Conservation (phyloP, 92 coral and sea anemone species). For the Porites rus region DNA sequence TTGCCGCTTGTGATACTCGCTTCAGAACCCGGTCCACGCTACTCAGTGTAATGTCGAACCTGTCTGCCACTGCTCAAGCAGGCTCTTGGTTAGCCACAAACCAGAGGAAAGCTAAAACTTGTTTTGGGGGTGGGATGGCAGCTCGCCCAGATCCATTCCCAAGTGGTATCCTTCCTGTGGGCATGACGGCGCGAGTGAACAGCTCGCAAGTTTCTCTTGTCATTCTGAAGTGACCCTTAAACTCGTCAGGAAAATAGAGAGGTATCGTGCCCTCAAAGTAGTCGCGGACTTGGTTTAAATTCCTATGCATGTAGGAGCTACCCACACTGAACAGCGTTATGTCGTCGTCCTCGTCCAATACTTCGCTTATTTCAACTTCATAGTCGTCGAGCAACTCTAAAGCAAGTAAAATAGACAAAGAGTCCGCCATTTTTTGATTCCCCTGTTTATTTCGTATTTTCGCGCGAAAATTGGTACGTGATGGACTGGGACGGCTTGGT, state of each 20-base stretch:
- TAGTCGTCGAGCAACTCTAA: no score
- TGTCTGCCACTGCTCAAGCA: constrained; percentile 54
- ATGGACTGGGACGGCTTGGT: no score
- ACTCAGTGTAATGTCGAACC: constrained; percentile 62
- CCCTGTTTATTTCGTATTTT: no score
- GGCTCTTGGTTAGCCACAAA: constrained; percentile 66
- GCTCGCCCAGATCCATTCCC: constrained; percentile 61
- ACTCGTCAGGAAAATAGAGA: background rate
- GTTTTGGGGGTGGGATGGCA: constrained; percentile 55
- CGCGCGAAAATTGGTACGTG: no score
- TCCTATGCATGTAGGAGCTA: constrained; percentile 3
- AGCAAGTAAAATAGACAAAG: no score
- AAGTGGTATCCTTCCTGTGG: constrained; percentile 52
- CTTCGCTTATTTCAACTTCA: no score
- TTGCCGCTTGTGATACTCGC: constrained; percentile 59
- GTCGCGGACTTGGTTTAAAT: constrained; percentile 1
- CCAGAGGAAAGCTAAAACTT: constrained; percentile 62
- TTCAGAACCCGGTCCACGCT: constrained; percentile 64
- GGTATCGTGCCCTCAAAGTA: constrained; percentile 14
- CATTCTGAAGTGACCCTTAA: constrained; percentile 33
- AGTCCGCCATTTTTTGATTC: no score
- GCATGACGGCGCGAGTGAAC: constrained; percentile 60
- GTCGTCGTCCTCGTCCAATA: no score
- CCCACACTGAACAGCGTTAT: no score
- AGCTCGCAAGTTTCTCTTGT: constrained; percentile 58